These are phyloP conservation scores for Phenganax subtilis DNA, from an alignment of 92 coral and sea anemone genomes.

Conservation along the genomic window DNA sequence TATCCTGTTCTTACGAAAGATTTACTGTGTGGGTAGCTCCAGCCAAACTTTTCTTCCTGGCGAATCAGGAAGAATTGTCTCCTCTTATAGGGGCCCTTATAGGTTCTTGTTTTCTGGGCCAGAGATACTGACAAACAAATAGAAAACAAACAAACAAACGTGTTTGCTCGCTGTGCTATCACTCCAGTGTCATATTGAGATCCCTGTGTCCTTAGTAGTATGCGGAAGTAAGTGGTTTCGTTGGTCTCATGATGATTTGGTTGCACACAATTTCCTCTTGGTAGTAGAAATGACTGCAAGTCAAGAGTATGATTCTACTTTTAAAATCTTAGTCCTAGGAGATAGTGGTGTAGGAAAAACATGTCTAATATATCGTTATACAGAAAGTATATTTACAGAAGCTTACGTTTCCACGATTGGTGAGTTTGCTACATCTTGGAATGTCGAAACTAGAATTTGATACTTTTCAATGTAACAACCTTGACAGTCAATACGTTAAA, in stretches of 20 bases:
- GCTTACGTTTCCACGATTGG: constrained; percentile 96
- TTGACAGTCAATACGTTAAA: background rate
- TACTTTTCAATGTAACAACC: background rate
- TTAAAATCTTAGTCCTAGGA: constrained; percentile 88
- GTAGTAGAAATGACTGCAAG: constrained; percentile 44
- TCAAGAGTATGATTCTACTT: constrained; percentile 89
- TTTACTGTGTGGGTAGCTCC: no score
- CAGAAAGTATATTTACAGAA: constrained; percentile 87
- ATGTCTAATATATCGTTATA: constrained; percentile 85
- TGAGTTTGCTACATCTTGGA: constrained; percentile 35
- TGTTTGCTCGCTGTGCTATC: no score
- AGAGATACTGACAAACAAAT: no score
- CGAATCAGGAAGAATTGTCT: no score
- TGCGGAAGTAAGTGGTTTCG: background rate
- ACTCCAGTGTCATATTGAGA: no score
- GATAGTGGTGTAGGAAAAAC: constrained; percentile 99
- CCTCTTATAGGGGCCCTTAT: no score
- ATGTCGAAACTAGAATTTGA: background rate
- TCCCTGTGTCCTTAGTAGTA: background rate
- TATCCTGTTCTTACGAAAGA: no score
- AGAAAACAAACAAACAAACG: no score
- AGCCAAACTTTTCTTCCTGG: no score
- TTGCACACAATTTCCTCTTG: background rate
- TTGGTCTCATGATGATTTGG: background rate
- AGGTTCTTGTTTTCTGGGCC: no score